Evolutionary conservation across 2,888 invertebrate species (phyloP).

Genomic region (Salticus scenicus): DNA sequence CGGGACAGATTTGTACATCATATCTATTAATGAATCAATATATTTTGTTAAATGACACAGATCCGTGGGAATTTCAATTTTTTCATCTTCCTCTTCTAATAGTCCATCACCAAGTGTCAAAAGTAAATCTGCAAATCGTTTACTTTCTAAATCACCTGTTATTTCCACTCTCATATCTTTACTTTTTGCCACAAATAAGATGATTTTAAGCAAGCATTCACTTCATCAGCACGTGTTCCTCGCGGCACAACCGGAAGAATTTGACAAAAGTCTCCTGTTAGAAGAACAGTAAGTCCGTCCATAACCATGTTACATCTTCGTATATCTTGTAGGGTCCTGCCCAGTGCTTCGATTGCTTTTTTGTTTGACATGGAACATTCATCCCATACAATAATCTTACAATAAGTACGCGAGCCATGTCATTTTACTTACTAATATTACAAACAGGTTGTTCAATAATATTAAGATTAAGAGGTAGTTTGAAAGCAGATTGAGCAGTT

Average conservation of each 20-base stretch:
- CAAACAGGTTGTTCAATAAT: no score
- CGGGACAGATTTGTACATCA: background rate
- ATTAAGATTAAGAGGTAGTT: background rate
- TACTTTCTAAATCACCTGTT: no score
- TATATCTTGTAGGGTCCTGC: background rate
- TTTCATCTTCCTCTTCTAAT: no score
- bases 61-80: background rate
- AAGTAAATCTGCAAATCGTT: no score
- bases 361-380: slow-evolving; percentile 16
- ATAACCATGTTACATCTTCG: background rate
- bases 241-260: slow-evolving; percentile 65
- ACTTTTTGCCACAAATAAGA: no score
- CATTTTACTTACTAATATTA: no score
- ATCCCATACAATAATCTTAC: slow-evolving; percentile 5
- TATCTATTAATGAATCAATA: no score
- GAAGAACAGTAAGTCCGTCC: slow-evolving; percentile 61
- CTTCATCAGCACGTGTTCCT: slow-evolving; percentile 70
- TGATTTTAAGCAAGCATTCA: background rate
- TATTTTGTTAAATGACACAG: background rate
- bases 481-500: no score
- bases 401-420: background rate
- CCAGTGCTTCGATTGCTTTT: background rate
- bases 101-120: no score
- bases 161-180: no score
- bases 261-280: slow-evolving; percentile 55